Conservation (phyloP, 2,797 vertebrate genomes). For the Sebastes baramenuke region DNA sequence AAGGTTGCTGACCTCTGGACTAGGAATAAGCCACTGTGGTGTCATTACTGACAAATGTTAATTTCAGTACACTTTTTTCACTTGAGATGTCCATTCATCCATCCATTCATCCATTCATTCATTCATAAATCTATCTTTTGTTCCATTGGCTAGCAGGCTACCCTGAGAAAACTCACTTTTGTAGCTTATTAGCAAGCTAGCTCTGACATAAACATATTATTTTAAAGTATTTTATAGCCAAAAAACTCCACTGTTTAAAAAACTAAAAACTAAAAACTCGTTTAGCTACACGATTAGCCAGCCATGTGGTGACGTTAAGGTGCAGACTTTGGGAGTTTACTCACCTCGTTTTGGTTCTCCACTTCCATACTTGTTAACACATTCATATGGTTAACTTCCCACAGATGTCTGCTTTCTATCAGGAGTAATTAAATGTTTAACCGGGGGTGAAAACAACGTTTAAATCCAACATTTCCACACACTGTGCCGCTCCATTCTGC, state of each 20-base stretch:
- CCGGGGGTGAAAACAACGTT: neutral
- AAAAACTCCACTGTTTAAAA: neutral
- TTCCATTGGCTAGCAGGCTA: neutral
- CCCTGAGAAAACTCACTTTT: neutral
- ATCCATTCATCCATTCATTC: too few relatives aligned
- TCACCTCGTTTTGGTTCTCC: slow-evolving; percentile 17
- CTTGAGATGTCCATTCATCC: too few relatives aligned
- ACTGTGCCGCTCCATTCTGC: neutral
- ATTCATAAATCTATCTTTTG: neutral
- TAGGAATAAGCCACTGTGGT: neutral
- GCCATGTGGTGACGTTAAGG: neutral
- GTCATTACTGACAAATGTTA: neutral
- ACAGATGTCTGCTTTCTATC: neutral
- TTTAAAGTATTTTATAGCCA: neutral
- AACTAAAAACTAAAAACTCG: too few relatives aligned
- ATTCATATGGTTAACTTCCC: neutral
- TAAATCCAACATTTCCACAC: neutral
- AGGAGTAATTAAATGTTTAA: neutral
- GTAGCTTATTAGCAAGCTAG: neutral
- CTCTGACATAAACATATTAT: neutral
- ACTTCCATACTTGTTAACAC: neutral
- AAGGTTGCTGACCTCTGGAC: too few relatives aligned
- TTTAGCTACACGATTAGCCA: neutral
- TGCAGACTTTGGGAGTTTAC: neutral
- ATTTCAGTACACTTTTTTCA: neutral